Evolutionary conservation across 2,797 vertebrate species (phyloP).

Genomic region (Syngnathus rostellatus): DNA sequence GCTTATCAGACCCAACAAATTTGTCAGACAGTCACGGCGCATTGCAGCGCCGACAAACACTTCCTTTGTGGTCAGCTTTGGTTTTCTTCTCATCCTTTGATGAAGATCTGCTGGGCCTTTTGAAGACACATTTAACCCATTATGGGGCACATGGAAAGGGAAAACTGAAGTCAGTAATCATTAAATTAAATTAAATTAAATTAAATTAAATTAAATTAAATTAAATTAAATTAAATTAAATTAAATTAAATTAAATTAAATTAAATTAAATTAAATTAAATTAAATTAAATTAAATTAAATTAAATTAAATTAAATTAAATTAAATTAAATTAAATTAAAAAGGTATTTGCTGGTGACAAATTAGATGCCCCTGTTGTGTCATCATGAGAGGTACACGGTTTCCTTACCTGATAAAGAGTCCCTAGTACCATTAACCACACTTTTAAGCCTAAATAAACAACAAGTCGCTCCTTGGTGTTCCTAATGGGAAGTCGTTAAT

Average conservation of each 20-base stretch:
- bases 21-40: slow-evolving; percentile 73
- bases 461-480: background rate
- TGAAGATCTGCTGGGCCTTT: slow-evolving; percentile 57
- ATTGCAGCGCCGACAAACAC: slow-evolving; percentile 67
- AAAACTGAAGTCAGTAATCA: background rate
- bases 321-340: too few species aligned
- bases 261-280: too few species aligned
- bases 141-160: background rate
- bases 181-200: too few species aligned
- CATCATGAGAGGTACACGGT: background rate
- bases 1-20: slow-evolving; percentile 65
- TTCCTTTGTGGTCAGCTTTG: slow-evolving; percentile 57
- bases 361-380: background rate
- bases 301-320: too few species aligned
- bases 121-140: slow-evolving; percentile 28
- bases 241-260: too few species aligned
- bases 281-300: too few species aligned
- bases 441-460: slow-evolving; percentile 4
- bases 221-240: too few species aligned
- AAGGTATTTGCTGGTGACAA: too few species aligned
- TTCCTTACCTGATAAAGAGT: background rate
- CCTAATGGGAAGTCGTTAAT: slow-evolving; percentile 3
- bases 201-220: too few species aligned
- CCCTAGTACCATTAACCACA: background rate
- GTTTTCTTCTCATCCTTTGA: slow-evolving; percentile 43